Conservation (phyloP, 2,888 invertebrate genomes). For the Sisyra terminalis region DNA sequence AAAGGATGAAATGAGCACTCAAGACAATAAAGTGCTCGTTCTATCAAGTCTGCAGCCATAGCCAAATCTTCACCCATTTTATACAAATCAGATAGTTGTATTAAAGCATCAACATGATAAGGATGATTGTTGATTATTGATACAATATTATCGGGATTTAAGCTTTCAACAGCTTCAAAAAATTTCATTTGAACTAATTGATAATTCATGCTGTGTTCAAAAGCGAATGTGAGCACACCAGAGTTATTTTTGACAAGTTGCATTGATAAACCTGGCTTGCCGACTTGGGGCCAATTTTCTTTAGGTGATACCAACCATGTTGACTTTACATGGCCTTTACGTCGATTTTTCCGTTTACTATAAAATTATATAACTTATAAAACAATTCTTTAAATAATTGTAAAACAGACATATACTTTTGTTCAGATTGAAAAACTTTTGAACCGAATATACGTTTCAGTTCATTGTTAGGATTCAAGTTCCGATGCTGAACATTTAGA, state of each 20-base stretch:
- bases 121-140: slow-evolving; percentile 57
- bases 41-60: slow-evolving; percentile 62
- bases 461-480: slow-evolving; percentile 66
- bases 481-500: slow-evolving; percentile 46
- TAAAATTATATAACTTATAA: slow-evolving; percentile 14
- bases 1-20: slow-evolving; percentile 66
- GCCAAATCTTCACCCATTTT: slow-evolving; percentile 62
- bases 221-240: slow-evolving; percentile 46
- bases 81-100: slow-evolving; percentile 68
- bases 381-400: no score
- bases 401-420: slow-evolving; percentile 14
- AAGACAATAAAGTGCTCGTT: slow-evolving; percentile 57
- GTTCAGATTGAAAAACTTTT: slow-evolving; percentile 54
- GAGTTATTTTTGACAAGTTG: slow-evolving; percentile 34
- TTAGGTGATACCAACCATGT: slow-evolving; percentile 52
- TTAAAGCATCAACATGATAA: slow-evolving; percentile 63
- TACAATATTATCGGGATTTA: slow-evolving; percentile 62
- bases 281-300: slow-evolving; percentile 53
- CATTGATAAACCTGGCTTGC: slow-evolving; percentile 60
- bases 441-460: slow-evolving; percentile 67
- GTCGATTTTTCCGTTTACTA: slow-evolving; percentile 36
- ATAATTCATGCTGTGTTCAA: slow-evolving; percentile 58
- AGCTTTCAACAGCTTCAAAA: slow-evolving; percentile 59
- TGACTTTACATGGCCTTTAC: slow-evolving; percentile 39
- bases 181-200: slow-evolving; percentile 58